Evolutionary conservation across 2,797 vertebrate genomes (phyloP).

Genomic region (Pipistrellus nathusii): DNA sequence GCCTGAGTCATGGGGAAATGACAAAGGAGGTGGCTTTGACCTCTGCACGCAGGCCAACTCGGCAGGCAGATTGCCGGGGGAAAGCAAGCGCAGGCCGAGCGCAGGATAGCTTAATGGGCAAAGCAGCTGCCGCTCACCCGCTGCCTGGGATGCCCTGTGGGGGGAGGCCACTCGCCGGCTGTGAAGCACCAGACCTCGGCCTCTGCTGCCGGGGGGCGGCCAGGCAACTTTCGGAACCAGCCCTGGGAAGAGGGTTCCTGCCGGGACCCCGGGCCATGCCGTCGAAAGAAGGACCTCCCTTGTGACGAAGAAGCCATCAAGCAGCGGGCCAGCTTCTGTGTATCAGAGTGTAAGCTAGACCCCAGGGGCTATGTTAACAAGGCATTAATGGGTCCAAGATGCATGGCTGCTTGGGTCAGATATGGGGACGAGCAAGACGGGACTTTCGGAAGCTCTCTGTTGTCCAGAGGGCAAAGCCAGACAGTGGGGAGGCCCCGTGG

Average conservation of each 20-base stretch:
- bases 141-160: slow-evolving; percentile 37
- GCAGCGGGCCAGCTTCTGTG: slow-evolving; percentile 58
- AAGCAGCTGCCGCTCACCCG: slow-evolving; percentile 60
- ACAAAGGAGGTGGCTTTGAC: background rate
- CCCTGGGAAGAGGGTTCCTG: background rate
- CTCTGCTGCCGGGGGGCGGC: background rate
- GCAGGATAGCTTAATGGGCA: slow-evolving; percentile 60
- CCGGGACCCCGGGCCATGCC: background rate
- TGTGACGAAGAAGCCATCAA: slow-evolving; percentile 72
- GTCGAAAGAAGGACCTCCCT: background rate
- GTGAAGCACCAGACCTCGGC: background rate
- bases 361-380: background rate
- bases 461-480: background rate
- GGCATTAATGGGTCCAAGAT: slow-evolving; percentile 46
- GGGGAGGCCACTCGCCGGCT: slow-evolving; percentile 3
- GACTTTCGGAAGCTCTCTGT: slow-evolving; percentile 44
- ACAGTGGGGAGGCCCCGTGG: slow-evolving; percentile 22
- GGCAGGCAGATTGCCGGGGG: background rate
- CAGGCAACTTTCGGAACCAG: slow-evolving; percentile 19
- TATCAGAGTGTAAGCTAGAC: slow-evolving; percentile 11
- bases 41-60: slow-evolving; percentile 42
- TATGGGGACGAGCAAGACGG: background rate
- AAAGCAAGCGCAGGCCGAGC: slow-evolving; percentile 39
- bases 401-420: slow-evolving; percentile 7
- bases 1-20: slow-evolving; percentile 62